Evolutionary conservation across 2,888 invertebrate species (phyloP).

Genomic region (Trimorus sp.): DNA sequence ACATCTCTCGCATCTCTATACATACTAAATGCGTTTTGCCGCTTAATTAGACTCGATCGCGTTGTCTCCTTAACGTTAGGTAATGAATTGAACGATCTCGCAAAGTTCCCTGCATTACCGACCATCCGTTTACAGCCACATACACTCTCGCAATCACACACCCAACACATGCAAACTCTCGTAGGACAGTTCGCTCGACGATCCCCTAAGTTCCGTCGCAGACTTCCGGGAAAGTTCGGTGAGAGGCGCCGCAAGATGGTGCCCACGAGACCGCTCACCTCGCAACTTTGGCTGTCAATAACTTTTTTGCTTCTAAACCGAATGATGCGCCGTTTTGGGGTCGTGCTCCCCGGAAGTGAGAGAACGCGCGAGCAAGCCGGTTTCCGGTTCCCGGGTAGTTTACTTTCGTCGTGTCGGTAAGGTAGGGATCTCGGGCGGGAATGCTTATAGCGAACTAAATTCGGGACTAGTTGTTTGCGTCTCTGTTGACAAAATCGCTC

Average conservation of each 20-base stretch:
- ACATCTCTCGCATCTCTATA: constrained; percentile 49
- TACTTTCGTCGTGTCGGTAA: constrained; percentile 8
- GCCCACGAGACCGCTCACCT: neutral
- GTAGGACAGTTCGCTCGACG: no score
- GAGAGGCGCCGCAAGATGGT: neutral
- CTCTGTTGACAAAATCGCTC: constrained; percentile 36
- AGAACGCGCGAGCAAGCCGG: neutral
- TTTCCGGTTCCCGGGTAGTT: neutral
- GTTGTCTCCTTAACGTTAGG: constrained; percentile 22
- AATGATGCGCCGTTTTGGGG: constrained; percentile 8
- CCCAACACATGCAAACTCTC: constrained; percentile 1
- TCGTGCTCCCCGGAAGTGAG: constrained; percentile 6
- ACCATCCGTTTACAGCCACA: neutral
- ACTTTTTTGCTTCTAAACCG: constrained; percentile 13
- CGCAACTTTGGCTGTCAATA: constrained; percentile 9
- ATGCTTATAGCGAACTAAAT: constrained; percentile 20
- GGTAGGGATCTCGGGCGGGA: neutral
- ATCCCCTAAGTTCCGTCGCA: no score
- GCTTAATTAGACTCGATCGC: constrained; percentile 29
- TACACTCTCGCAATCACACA: neutral
- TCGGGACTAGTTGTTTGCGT: constrained; percentile 16
- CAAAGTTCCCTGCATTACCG: constrained; percentile 22
- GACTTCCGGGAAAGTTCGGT: no score
- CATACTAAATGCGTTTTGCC: constrained; percentile 29
- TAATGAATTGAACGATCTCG: constrained; percentile 3